A percentile compares a stretch with the other conserved stretches of the same genome.
These are phyloP conservation scores for Chaetogeoica ovagalla DNA, from an alignment of 2,888 invertebrate genomes.

Conservation along the genomic window DNA sequence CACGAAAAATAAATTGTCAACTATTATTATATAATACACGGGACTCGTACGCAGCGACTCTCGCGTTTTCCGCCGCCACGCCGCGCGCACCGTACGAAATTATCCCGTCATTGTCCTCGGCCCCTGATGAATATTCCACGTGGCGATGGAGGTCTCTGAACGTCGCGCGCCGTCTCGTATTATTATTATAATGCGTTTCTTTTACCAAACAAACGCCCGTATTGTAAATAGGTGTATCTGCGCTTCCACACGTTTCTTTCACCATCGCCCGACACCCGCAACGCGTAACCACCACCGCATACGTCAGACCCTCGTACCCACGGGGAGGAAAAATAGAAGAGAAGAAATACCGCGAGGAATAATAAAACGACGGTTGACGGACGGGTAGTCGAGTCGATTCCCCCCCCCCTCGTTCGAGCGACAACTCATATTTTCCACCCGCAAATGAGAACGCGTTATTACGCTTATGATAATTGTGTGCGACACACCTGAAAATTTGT, in stretches of 20 bases:
- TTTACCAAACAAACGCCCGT: slow-evolving; percentile 2
- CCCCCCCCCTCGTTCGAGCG: not conserved
- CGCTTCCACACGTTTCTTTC: not conserved
- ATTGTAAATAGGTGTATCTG: not conserved
- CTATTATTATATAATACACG: no score
- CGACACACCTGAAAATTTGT: not conserved
- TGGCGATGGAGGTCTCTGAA: slow-evolving; percentile 14
- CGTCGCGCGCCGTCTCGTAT: no score
- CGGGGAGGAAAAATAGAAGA: no score
- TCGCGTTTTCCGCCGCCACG: no score
- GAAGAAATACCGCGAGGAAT: not conserved
- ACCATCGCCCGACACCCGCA: not conserved
- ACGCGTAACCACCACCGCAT: not conserved
- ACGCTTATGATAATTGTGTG: not conserved
- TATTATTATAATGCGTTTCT: slow-evolving; percentile 26
- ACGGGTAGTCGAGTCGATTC: slow-evolving; percentile 13
- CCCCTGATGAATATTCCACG: slow-evolving; percentile 16
- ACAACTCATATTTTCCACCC: slow-evolving; percentile 19
- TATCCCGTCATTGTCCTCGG: slow-evolving; percentile 34
- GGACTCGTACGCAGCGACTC: not conserved
- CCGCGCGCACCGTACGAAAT: slow-evolving; percentile 8
- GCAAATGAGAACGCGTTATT: not conserved
- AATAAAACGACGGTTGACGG: not conserved
- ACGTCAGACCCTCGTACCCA: not conserved
- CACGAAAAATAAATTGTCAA: not conserved